phyloP scores from a whole-genome alignment of 2,888 invertebrate genomes.

The Masnerella sp. region DNA sequence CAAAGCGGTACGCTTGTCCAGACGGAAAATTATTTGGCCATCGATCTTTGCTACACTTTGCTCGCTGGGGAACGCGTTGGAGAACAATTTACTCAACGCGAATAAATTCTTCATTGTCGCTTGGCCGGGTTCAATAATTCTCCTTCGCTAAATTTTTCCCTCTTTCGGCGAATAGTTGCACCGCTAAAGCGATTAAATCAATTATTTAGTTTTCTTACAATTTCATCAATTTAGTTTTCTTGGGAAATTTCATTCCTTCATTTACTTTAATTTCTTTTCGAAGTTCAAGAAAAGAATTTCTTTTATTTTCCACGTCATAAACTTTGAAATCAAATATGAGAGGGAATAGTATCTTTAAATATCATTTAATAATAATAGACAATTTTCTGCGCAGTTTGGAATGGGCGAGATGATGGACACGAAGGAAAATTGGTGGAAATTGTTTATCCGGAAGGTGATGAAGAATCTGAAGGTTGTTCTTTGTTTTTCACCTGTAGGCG shows the following conservation, averaged over 20 bases:
- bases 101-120: conserved; percentile 40
- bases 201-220: neutral
- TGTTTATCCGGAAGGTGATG: conserved; percentile 94
- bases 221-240: too few species aligned
- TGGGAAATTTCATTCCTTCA: too few species aligned
- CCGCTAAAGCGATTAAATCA: conserved; percentile 2
- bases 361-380: too few species aligned
- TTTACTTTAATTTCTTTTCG: too few species aligned
- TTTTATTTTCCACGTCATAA: too few species aligned
- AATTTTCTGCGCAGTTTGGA: too few species aligned
- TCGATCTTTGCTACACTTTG: conserved; percentile 6
- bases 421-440: conserved; percentile 96
- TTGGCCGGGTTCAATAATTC: conserved; percentile 18
- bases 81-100: conserved; percentile 17
- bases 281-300: too few species aligned
- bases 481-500: conserved; percentile 97
- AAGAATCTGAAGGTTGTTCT: conserved; percentile 87
- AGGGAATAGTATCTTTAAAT: too few species aligned
- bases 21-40: neutral
- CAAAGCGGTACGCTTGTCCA: conserved; percentile 79
- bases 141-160: conserved; percentile 20
- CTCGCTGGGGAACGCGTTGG: neutral
- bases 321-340: too few species aligned
- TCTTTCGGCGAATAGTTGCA: conserved; percentile 10
- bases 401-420: conserved; percentile 83